Percentiles rank a stretch among this genome's conserved stretches.
These are phyloP conservation scores for Argynnis bischoffii DNA, from an alignment of 2,888 invertebrate species.

Conservation along the genomic window DNA sequence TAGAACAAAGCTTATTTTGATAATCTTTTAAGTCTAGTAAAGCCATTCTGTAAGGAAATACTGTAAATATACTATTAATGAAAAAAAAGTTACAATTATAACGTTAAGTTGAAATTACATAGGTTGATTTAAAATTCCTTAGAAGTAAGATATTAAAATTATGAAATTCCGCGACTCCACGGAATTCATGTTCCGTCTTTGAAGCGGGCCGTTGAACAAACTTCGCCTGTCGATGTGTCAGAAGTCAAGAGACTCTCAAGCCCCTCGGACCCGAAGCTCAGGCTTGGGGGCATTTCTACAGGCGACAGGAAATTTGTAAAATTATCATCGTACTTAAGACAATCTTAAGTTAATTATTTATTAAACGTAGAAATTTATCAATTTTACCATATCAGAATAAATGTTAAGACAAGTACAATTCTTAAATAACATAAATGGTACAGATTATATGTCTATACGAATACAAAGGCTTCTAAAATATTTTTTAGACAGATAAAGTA, in stretches of 20 bases:
- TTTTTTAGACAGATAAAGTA: too few species aligned
- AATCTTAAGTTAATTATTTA: neutral
- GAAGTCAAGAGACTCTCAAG: conserved; percentile 75
- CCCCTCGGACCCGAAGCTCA: conserved; percentile 46
- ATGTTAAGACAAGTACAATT: too few species aligned
- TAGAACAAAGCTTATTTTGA: too few species aligned
- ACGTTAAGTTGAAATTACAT: neutral
- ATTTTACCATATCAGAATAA: too few species aligned
- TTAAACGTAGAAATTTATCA: too few species aligned
- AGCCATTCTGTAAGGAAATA: too few species aligned
- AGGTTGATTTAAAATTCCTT: conserved; percentile 3
- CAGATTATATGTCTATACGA: too few species aligned
- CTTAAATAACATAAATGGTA: too few species aligned
- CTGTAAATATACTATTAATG: too few species aligned
- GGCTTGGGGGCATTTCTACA: conserved; percentile 32
- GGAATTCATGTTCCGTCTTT: conserved; percentile 54
- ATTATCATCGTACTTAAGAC: conserved; percentile 19
- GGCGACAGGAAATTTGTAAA: conserved; percentile 34
- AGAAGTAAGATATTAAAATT: conserved; percentile 18
- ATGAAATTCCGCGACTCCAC: conserved; percentile 51
- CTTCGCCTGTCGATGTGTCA: conserved; percentile 81
- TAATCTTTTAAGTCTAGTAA: too few species aligned
- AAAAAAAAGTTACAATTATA: neutral
- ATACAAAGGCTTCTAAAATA: too few species aligned
- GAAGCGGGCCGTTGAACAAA: conserved; percentile 73